These are phyloP conservation scores for Sceloporus tristichus DNA, from an alignment of 2,113 vertebrate species.

Conservation along the genomic window DNA sequence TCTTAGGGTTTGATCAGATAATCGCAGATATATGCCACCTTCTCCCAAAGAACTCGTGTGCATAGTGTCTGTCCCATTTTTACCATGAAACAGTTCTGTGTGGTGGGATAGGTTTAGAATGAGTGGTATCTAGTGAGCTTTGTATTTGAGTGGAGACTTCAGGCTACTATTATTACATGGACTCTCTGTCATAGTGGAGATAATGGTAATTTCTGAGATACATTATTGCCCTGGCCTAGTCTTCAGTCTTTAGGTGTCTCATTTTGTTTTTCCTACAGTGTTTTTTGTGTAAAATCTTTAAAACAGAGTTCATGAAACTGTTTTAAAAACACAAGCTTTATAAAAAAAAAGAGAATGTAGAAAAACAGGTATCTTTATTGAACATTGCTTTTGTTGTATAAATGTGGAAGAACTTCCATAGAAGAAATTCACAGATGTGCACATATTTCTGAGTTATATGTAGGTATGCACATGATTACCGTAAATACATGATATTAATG, in stretches of 20 bases:
- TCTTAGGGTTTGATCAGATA: not conserved
- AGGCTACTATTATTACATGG: not conserved
- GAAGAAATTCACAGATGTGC: not conserved
- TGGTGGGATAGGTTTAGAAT: not conserved
- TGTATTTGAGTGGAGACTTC: not conserved
- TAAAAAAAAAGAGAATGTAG: not conserved
- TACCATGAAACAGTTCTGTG: not conserved
- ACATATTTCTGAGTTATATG: not conserved
- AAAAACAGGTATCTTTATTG: not conserved
- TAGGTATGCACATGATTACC: not conserved
- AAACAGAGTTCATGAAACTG: not conserved
- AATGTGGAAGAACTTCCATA: not conserved
- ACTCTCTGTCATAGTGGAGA: not conserved
- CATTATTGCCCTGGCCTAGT: not conserved
- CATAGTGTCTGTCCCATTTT: not conserved
- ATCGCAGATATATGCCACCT: not conserved
- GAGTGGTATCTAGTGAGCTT: not conserved
- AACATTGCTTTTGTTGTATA: not conserved
- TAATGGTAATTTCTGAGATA: not conserved
- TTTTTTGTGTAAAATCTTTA: not conserved
- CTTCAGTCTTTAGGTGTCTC: not conserved
- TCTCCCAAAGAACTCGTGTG: not conserved
- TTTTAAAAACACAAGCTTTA: not conserved
- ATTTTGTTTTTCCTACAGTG: not conserved
- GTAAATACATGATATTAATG: slow-evolving; percentile 20